Evolutionary conservation across 92 coral and sea anemone species (phyloP), one percentile per base, ranked within the genome.

Genomic region (Epizoanthus scotinus): DNA sequence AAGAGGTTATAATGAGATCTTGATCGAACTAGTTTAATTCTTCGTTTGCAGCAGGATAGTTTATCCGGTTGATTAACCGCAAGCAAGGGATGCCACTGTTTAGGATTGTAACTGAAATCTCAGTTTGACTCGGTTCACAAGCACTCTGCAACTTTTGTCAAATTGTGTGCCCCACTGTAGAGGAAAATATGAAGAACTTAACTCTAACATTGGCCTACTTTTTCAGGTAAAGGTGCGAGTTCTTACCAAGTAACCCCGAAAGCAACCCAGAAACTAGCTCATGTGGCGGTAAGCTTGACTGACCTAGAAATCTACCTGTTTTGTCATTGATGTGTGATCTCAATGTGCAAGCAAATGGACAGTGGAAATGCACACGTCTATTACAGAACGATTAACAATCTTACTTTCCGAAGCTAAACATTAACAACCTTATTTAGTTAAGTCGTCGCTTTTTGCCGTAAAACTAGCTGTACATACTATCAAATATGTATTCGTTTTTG

Each of bases 201-300:
- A 27, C 9, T 63, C 17, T 15, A 17, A 53, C 54, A 50, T 36
- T 12, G 58, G 81, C 52, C 52, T 73, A 20, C 28, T 81, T 70
- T 63, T 50, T 19, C 20, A 94, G 98, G 87, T 63, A 94, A 89
- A 84, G 96, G 99, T n/a, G 70, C 98, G 6, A 96, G 92, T 42
- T 96, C 99, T 0, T 96, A 96, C 83, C 91, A 87, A 71, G 90
- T 95, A 15, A 81, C 95, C 27, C 92, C 86, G 7, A 92, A 90
- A 60, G 80, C 88, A 55, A 95, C 91, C 85, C 60, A 73, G 29
- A 96, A 90, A 70, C 99, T 92, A n/a, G 94, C 93, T 29, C 98
- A 96, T 22, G 60, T 96, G 67, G 98, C 93, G 64, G 98, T 94
- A 72, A 90, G 97, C 36, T 90, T 20, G 13, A 36, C 44, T 61